Base-by-base conservation (phyloP, 2,113 vertebrate genomes). In the Anser brachyrhynchus region DNA sequence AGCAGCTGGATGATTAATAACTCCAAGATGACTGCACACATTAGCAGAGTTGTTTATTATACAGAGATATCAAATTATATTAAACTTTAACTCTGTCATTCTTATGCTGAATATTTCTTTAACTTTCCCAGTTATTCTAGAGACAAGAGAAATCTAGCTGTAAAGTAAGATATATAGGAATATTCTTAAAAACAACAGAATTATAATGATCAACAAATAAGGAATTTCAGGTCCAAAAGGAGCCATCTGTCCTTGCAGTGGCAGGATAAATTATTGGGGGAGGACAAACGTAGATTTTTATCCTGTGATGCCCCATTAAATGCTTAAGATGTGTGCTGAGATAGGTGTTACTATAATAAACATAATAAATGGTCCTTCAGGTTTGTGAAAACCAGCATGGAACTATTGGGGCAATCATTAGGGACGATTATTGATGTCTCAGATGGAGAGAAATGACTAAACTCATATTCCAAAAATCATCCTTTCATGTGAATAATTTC, bases 251-350 rank as follows among this genome's bases (percentile, higher is more conserved):
- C 80, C 86, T 90, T 94, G 61, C n/a, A 58, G 51, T 7, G 25
- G 31, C 31, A 94, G 62, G 82, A 90, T 82, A 81, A 87, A 29
- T 82, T 93, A 66, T 46, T 84, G 5, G 6, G 70, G 70, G 86
- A 95, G 90, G 54, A 92, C 49, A 91, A 94, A 92, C 43, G 88
- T 51, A 91, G 86, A 93, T 89, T 97, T 96, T 87, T 91, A 89
- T 57, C 58, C 70, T 65, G 58, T 66, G 80, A 94, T 79, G 80
- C 80, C 58, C 77, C 90, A 94, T 94, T 92, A 93, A 92, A 87
- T 70, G 54, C 52, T 81, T 84, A 92, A 89, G 92, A 93, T 89
- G 54, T 90, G 59, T 94, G 80, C 58, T 79, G 74, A 91, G 92
- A 87, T 89, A 87, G 70, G 80, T 95, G 46, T 84, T 89, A 70